Evolutionary conservation across 2,113 vertebrate species (phyloP).

Genomic region (Calyptommatus sinebrachiatus): DNA sequence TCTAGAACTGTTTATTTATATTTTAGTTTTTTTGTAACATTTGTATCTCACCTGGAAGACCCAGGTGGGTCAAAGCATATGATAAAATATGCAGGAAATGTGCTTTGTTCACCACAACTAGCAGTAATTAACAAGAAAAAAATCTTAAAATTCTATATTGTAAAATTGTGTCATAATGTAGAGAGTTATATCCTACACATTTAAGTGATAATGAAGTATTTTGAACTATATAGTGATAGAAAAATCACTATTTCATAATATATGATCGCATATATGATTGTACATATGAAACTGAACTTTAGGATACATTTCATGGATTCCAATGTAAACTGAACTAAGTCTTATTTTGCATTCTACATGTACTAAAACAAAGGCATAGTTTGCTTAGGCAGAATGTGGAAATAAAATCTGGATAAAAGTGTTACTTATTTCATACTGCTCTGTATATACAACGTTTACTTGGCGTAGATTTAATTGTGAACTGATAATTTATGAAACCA

Average conservation of each 20-base stretch:
- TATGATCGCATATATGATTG: too few species aligned
- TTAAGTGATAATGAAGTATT: neutral
- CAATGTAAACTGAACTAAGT: neutral
- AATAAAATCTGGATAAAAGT: neutral
- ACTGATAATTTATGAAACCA: neutral
- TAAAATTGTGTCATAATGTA: neutral
- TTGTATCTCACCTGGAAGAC: too few species aligned
- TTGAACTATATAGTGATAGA: neutral
- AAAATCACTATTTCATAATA: too few species aligned
- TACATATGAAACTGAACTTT: neutral
- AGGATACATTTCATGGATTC: neutral
- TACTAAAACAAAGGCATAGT: neutral
- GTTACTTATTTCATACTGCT: neutral
- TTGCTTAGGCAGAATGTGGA: neutral
- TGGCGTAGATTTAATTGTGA: neutral
- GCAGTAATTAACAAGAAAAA: neutral
- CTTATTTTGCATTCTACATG: neutral
- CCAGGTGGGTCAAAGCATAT: too few species aligned
- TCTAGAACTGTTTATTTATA: neutral
- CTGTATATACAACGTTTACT: neutral
- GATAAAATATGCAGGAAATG: neutral
- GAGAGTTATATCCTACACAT: neutral
- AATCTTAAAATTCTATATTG: neutral
- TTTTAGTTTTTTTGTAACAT: too few species aligned
- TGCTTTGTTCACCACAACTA: neutral